Evolutionary conservation across 2,113 vertebrate genomes (phyloP).

Genomic region (Narcine bancroftii): DNA sequence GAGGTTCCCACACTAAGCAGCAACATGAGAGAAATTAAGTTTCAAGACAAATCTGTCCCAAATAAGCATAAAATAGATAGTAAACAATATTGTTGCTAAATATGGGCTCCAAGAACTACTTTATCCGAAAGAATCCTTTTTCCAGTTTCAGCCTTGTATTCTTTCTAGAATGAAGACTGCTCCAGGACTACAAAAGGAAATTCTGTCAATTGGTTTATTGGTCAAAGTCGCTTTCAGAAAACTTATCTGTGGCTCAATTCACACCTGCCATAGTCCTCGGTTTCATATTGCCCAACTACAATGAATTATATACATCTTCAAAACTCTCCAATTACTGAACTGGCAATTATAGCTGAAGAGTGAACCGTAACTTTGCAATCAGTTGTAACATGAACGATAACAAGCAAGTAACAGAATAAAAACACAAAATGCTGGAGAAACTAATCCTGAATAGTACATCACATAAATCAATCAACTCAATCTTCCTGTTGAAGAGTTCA

Average conservation of each 20-base stretch:
- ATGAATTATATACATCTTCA: background rate
- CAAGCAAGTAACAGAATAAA: background rate
- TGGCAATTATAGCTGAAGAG: background rate
- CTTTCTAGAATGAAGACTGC: background rate
- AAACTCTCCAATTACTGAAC: background rate
- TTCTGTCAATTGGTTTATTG: background rate
- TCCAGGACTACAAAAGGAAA: background rate
- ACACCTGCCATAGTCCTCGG: background rate
- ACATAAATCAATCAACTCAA: background rate
- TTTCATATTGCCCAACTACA: background rate
- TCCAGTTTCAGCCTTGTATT: background rate
- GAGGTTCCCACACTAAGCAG: too few relatives aligned
- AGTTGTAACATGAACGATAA: background rate
- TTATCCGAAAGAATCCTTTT: background rate
- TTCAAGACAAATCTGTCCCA: background rate
- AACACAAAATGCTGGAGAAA: too few relatives aligned
- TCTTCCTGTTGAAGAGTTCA: background rate
- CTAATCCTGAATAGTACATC: background rate
- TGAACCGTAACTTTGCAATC: background rate
- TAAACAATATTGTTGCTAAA: background rate
- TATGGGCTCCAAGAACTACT: background rate
- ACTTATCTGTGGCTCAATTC: background rate
- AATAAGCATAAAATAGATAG: background rate
- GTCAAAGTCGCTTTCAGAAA: slow-evolving; percentile 3
- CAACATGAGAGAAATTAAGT: too few relatives aligned